Evolutionary conservation across 2,113 vertebrate species (phyloP), one percentile per base, ranked within the genome.

Genomic region (Colossoma macropomum): DNA sequence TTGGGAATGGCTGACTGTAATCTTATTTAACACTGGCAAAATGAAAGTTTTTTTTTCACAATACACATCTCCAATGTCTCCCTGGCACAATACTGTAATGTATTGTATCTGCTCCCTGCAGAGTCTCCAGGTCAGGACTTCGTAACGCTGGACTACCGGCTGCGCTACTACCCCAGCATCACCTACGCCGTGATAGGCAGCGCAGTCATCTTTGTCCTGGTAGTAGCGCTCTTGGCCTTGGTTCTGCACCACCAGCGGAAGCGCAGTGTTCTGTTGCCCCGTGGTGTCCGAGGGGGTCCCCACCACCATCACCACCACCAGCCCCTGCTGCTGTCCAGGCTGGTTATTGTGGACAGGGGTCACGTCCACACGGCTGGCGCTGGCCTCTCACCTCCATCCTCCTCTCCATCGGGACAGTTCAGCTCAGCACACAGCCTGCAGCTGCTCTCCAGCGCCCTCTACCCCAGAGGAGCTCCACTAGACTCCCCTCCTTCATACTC

Each of bases 201-300:
- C 82, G 97, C 97, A 0, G 94, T 98, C 86, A 97, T 99, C 89
- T 98, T 99, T 0, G 96, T 99, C 0, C 92, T 99, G 27, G 96
- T 98, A 87, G 97, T 99, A 88, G 97, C 97, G 0, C 92, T 99
- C 12, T 89, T 99, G 4, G 97, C 98, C 0, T 78, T 99, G 16
- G 96, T 98, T 75, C 90, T 99, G 80, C 98, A 99, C 86, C 98
- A 99, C 88, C 98, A 99, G 86, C 94, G 97, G 74, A 99, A 99
- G 80, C 94, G 97, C 60, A 98, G 96, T 73, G 95, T 97, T 10
- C 95, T 98, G 63, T 93, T 99, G 92, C 95, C 96, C 0, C 88
- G 93, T 6, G 92, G 90, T 0, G 90, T 92, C 13, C 93, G 96
- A 73, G 91, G 92, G 38, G 84, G 85, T 82, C 83, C 86, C 70